Base-by-base conservation (phyloP, 1,140 invertebrate species). In the Camponotus vicinus region DNA sequence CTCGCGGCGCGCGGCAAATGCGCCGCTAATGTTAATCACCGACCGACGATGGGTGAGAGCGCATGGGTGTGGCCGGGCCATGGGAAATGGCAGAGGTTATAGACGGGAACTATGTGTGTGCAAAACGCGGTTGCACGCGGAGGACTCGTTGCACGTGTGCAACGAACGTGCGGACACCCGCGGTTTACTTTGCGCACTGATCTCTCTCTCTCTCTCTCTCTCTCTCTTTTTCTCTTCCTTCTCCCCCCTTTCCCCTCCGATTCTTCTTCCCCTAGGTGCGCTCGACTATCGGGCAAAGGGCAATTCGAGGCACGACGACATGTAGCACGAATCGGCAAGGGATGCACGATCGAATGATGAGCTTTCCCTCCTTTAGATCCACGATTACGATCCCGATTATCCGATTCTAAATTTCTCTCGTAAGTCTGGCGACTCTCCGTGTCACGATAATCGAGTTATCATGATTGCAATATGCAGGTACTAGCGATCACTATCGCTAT, bases 61-160 rank as follows among this genome's bases (percentile, higher is more conserved):
- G 78, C 64, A 89, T 91, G 91, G 92, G 92, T 92, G 92, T 92
- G 92, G 91, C 90, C 66, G 55, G 69, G 66, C 91, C 89, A 92
- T 91, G 90, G 90, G 92, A 92, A 92, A 92, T 92, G 90, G 87
- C 91, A 92, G 91, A 92, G 91, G 91, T 92, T 92, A 52, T 52
- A 92, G 82, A 90, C 78, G 32, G 63, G 85, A 90, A 84, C 64
- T 45, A 9, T 45, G 2, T 45, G 42, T 45, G 2, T 45, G 8
- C 42, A 45, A 87, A 42, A 55, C 69, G 49, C 83, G 85, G 77
- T 82, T 78, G 88, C 40, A 27, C 57, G 37, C 55, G 37, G 75
- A 42, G 21, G 55, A 27, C 27, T 63, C 34, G 34, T 27, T 27
- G 73, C 77, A 86, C 52, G 49, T 79, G 88, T 86, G 57, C 34